Conservation (phyloP, 1,140 invertebrate species). For the Neodiprion virginianus region DNA sequence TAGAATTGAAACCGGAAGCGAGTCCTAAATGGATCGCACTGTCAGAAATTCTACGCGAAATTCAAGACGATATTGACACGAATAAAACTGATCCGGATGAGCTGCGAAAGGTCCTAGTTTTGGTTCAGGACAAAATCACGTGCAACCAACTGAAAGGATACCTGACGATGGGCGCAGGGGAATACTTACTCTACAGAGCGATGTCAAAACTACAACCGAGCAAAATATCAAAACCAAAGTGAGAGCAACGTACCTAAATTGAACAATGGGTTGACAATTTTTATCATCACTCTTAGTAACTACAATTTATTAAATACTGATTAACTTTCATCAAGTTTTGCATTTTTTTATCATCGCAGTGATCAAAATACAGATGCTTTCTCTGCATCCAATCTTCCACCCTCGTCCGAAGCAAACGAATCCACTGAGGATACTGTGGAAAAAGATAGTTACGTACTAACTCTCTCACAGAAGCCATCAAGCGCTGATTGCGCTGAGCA, state of each 20-base stretch:
- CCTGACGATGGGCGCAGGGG: slow-evolving; percentile 72
- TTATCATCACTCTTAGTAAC: neutral
- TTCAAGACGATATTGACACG: slow-evolving; percentile 70
- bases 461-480: slow-evolving; percentile 66
- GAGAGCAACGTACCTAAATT: neutral
- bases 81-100: slow-evolving; percentile 55
- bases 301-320: slow-evolving; percentile 29
- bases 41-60: slow-evolving; percentile 82
- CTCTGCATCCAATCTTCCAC: slow-evolving; percentile 25
- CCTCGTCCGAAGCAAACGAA: neutral
- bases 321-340: slow-evolving; percentile 36
- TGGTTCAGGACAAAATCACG: slow-evolving; percentile 83
- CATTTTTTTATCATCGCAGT: slow-evolving; percentile 62
- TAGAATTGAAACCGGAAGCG: slow-evolving; percentile 81
- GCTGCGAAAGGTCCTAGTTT: slow-evolving; percentile 76
- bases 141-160: slow-evolving; percentile 81
- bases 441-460: slow-evolving; percentile 72
- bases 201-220: slow-evolving; percentile 31
- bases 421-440: slow-evolving; percentile 53
- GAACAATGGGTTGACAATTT: neutral
- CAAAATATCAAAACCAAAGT: slow-evolving; percentile 1
- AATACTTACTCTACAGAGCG: slow-evolving; percentile 51
- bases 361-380: slow-evolving; percentile 15
- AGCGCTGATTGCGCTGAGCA: slow-evolving; percentile 52
- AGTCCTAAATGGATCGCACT: slow-evolving; percentile 91